These are phyloP conservation scores for Ophion ellenae DNA, from an alignment of 2,888 invertebrate genomes.

Conservation along the genomic window DNA sequence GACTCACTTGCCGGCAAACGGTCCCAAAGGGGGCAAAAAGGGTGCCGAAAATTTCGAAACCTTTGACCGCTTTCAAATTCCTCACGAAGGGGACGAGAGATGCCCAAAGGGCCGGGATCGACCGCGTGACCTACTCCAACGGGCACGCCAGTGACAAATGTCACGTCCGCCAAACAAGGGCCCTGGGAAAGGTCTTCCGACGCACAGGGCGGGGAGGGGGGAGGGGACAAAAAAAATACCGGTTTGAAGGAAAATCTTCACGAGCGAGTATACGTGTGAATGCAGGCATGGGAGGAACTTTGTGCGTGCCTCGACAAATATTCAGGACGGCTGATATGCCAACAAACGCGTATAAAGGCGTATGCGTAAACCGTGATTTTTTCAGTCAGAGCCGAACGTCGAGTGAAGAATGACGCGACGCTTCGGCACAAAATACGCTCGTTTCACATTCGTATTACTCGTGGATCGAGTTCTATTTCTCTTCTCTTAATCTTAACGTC, in stretches of 20 bases:
- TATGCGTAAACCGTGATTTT: constrained; percentile 12
- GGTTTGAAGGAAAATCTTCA: constrained; percentile 11
- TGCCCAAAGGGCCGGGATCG: too few relatives aligned
- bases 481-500: too few relatives aligned
- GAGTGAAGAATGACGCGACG: constrained; percentile 9
- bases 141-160: neutral
- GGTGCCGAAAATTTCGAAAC: too few relatives aligned
- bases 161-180: neutral
- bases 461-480: neutral
- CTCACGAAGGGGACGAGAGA: too few relatives aligned
- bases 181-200: neutral
- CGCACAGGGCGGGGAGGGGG: neutral
- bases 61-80: too few relatives aligned
- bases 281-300: neutral
- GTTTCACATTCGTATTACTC: neutral
- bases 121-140: too few relatives aligned
- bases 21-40: too few relatives aligned
- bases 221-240: neutral
- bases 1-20: too few relatives aligned
- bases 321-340: constrained; percentile 18
- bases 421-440: neutral
- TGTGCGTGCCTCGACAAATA: constrained; percentile 1
- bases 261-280: neutral
- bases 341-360: neutral
- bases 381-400: constrained; percentile 26